Evolutionary conservation across 2,888 invertebrate species (phyloP).

Genomic region (Tipula confusa): DNA sequence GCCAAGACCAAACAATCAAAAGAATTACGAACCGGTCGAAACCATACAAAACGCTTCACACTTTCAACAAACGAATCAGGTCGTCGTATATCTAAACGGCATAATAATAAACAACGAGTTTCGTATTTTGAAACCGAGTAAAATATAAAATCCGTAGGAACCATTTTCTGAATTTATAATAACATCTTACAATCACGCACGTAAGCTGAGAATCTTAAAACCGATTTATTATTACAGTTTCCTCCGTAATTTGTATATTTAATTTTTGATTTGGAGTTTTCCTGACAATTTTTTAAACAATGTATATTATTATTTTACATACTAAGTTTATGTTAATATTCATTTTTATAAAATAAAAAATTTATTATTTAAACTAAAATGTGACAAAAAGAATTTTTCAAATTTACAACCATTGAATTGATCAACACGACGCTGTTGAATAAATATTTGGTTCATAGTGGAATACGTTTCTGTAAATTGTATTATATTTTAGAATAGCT

Average conservation of each 20-base stretch:
- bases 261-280: background rate
- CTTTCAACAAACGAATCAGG: background rate
- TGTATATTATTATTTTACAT: background rate
- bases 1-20: conserved; percentile 35
- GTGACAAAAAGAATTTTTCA: background rate
- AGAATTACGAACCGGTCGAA: conserved; percentile 34
- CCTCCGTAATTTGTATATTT: background rate
- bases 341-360: background rate
- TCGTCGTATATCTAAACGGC: background rate
- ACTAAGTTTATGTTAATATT: background rate
- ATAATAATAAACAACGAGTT: background rate
- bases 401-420: background rate
- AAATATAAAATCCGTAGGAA: no score
- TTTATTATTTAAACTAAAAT: background rate
- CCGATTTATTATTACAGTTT: background rate
- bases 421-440: background rate
- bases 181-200: background rate
- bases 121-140: background rate
- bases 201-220: background rate
- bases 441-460: background rate
- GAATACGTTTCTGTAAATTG: background rate
- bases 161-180: background rate
- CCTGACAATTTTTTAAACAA: background rate
- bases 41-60: conserved; percentile 4
- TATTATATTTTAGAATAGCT: background rate